Evolutionary conservation across 2,797 vertebrate genomes (phyloP).

Genomic region (Lophius americanus): DNA sequence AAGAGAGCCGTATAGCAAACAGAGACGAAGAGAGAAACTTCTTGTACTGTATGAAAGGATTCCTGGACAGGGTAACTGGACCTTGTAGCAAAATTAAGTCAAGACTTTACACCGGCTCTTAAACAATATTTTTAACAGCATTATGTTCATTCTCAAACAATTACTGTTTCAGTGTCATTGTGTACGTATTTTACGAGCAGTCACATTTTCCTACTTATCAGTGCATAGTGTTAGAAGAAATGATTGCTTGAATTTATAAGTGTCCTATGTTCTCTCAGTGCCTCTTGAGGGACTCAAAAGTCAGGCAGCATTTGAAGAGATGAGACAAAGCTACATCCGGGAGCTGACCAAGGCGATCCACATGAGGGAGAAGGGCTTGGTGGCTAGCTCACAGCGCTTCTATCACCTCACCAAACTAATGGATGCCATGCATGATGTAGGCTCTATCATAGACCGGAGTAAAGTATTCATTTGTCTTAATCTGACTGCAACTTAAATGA

Average conservation of each 20-base stretch:
- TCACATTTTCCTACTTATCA: background rate
- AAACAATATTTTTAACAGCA: constrained; percentile 8
- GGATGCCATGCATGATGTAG: constrained; percentile 93
- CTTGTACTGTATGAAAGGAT: constrained; percentile 22
- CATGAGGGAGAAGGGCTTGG: constrained; percentile 88
- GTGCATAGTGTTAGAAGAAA: background rate
- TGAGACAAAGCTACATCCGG: constrained; percentile 94
- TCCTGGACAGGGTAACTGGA: constrained; percentile 13
- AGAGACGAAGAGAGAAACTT: constrained; percentile 14
- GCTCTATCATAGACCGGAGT: background rate
- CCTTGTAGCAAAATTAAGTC: constrained; percentile 47
- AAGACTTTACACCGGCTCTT: constrained; percentile 7
- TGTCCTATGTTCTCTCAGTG: constrained; percentile 76
- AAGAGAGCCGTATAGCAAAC: constrained; percentile 28
- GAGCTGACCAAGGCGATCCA: constrained; percentile 93
- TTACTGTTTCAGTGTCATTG: no score
- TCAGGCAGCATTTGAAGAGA: constrained; percentile 94
- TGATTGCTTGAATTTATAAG: background rate
- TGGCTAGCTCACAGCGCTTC: constrained; percentile 93
- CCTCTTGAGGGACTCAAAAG: constrained; percentile 96
- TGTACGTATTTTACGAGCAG: no score
- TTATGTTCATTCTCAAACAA: no score
- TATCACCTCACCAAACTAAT: constrained; percentile 97
- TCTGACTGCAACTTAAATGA: background rate
- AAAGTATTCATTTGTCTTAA: background rate